A percentile compares a stretch with the other conserved stretches of the same genome.
Conservation (phyloP, 1,140 invertebrate species). For the Dolichoris vasculosae region DNA sequence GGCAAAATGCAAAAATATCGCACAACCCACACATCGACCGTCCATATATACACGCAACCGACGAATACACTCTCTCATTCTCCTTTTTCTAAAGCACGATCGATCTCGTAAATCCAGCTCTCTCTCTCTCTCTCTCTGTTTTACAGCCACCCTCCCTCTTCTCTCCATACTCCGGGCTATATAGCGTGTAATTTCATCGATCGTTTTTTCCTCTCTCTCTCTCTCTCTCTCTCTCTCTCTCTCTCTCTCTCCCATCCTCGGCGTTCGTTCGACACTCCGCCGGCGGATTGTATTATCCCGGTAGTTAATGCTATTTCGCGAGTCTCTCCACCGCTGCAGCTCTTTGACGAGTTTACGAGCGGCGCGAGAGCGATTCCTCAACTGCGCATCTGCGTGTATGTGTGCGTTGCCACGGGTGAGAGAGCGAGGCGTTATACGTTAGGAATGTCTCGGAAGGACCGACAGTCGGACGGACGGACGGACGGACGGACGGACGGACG, state of each 20-base stretch:
- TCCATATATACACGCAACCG: background rate
- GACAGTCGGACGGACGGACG: slow-evolving; percentile 53
- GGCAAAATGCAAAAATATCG: slow-evolving; percentile 17
- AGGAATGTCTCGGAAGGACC: slow-evolving; percentile 49
- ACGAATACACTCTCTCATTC: background rate
- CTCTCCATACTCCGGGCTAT: slow-evolving; percentile 38
- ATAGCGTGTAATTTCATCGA: slow-evolving; percentile 52
- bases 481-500: background rate
- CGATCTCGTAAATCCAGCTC: slow-evolving; percentile 48
- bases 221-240: slow-evolving; percentile 46
- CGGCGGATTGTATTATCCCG: slow-evolving; percentile 71
- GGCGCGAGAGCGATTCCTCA: slow-evolving; percentile 59
- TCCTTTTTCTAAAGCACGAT: slow-evolving; percentile 46
- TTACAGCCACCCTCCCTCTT: slow-evolving; percentile 10
- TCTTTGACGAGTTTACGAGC: slow-evolving; percentile 74
- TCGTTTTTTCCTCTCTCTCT: slow-evolving; percentile 43
- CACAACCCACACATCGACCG: background rate
- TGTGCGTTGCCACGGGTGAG: background rate
- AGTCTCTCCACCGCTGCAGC: slow-evolving; percentile 52
- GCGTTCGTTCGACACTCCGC: slow-evolving; percentile 59
- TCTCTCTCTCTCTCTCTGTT: slow-evolving; percentile 26
- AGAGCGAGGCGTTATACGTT: slow-evolving; percentile 32
- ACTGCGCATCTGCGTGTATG: slow-evolving; percentile 44
- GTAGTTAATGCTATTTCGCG: slow-evolving; percentile 74
- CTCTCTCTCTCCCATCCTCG: slow-evolving; percentile 53